Base-by-base conservation (phyloP, 1,140 invertebrate species). In the Phortica variegata region DNA sequence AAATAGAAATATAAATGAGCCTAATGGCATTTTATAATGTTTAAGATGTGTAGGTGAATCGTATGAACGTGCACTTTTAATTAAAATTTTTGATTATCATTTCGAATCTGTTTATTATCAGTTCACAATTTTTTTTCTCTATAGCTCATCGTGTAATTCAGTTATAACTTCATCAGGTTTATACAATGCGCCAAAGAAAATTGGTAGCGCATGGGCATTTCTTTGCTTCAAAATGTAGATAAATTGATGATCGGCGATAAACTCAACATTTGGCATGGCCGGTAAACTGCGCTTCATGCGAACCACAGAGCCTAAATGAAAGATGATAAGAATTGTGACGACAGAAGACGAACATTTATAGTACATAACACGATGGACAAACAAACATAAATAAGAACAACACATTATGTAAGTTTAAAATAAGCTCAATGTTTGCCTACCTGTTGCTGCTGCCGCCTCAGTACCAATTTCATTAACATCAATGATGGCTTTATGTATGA, bases 391-490 rank as follows among this genome's bases (percentile, higher is more conserved):
- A 34, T 40, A 10, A 26, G 10, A 26, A 26, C 23, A 26, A 26
- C 23, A 26, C 23, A 26, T 10, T 6, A 26, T 26, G 23, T 26
- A 26, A 26, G 5, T 26, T n/a, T 26, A 26, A 26, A 26, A 26
- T 26, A 26, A 5, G 5, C 23, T 46, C 12, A 43, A 2, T 15
- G 12, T 16, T 3, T 18, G 49, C 61, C 59, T 61, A 78, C 77
- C 72, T 23, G 77, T 77, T 20, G 72, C 70, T 13, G 75, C 76
- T 15, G 82, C 80, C 8, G 82, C 82, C 56, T 81, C 80, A 18
- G 77, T 81, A 20, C 83, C 83, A 57, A 80, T 61, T 58, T 84
- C 83, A 52, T 83, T 80, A 1, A 84, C 80, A 39, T 82, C 78
- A 21, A 84, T 75, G 43, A 78, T 81, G 4, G 80, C 78, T 58